Evolutionary conservation across 2,797 vertebrate species (phyloP).

Genomic region (Denticeps clupeoides): DNA sequence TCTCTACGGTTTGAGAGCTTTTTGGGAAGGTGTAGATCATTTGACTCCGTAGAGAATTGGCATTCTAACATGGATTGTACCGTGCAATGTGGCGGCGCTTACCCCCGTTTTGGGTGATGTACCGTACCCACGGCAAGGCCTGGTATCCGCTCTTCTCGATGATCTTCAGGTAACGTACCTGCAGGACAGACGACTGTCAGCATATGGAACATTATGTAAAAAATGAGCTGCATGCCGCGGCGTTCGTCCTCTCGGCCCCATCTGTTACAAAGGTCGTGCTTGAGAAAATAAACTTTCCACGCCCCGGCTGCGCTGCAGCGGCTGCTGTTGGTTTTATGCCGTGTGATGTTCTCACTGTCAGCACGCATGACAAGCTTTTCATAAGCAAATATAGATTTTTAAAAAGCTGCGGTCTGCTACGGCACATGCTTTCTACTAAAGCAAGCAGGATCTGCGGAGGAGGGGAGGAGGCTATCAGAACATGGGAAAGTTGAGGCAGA

Average conservation of each 20-base stretch:
- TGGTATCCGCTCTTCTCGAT: conserved; percentile 96
- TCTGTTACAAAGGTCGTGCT: background rate
- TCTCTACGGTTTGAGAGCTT: too few relatives aligned
- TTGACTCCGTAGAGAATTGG: background rate
- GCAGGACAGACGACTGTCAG: too few relatives aligned
- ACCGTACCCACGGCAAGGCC: conserved; percentile 88
- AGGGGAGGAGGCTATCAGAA: conserved; percentile 7
- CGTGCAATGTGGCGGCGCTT: conserved; percentile 31
- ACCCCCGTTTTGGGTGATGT: conserved; percentile 97
- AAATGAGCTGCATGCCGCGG: background rate
- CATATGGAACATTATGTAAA: background rate
- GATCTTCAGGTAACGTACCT: conserved; percentile 95
- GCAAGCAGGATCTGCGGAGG: background rate
- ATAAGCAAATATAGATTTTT: too few relatives aligned
- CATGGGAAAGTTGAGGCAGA: conserved; percentile 28
- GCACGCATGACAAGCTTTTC: too few relatives aligned
- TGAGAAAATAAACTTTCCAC: conserved; percentile 3
- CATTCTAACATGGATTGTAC: background rate
- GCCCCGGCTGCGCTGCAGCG: background rate
- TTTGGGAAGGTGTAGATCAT: too few relatives aligned
- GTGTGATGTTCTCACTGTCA: too few relatives aligned
- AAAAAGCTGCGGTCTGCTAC: too few relatives aligned
- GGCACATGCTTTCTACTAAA: background rate
- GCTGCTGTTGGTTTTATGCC: too few relatives aligned
- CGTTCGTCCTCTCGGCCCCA: too few relatives aligned